Evolutionary conservation across 2,888 invertebrate species (phyloP).

Genomic region (Mechanitis messenoides): DNA sequence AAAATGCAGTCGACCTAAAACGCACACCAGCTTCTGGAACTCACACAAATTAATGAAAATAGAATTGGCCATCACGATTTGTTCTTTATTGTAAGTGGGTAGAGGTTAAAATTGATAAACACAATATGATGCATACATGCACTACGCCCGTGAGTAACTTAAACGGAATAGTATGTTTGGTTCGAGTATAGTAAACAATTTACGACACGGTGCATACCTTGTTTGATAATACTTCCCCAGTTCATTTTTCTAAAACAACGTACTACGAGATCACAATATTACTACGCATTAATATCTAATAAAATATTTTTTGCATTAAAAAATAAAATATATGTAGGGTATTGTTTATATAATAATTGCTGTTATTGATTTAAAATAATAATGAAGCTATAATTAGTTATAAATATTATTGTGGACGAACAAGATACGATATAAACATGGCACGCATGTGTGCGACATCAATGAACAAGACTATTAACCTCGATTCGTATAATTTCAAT

Average conservation of each 20-base stretch:
- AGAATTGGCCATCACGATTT: conserved; percentile 35
- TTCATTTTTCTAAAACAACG: conserved; percentile 25
- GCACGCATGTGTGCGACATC: conserved; percentile 72
- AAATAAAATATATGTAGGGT: neutral
- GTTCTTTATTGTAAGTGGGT: conserved; percentile 40
- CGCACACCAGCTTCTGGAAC: conserved; percentile 58
- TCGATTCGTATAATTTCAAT: conserved; percentile 71
- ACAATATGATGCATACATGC: conserved; percentile 44
- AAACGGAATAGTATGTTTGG: conserved; percentile 56
- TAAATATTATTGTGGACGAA: conserved; percentile 62
- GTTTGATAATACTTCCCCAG: conserved; percentile 52
- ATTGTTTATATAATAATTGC: too few species aligned
- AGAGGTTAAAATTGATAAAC: conserved; percentile 38
- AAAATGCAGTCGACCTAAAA: conserved; percentile 66
- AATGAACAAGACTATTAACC: conserved; percentile 71
- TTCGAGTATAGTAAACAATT: conserved; percentile 63
- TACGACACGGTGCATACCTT: conserved; percentile 58
- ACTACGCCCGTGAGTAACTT: conserved; percentile 55
- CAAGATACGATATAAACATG: conserved; percentile 62
- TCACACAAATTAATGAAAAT: conserved; percentile 46
- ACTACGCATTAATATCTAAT: conserved; percentile 38
- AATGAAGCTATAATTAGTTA: conserved; percentile 33
- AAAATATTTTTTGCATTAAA: too few species aligned
- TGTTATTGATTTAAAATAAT: too few species aligned
- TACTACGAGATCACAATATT: conserved; percentile 13